Evolutionary conservation across 2,888 invertebrate species (phyloP).

Genomic region (Shargacucullia verbasci): DNA sequence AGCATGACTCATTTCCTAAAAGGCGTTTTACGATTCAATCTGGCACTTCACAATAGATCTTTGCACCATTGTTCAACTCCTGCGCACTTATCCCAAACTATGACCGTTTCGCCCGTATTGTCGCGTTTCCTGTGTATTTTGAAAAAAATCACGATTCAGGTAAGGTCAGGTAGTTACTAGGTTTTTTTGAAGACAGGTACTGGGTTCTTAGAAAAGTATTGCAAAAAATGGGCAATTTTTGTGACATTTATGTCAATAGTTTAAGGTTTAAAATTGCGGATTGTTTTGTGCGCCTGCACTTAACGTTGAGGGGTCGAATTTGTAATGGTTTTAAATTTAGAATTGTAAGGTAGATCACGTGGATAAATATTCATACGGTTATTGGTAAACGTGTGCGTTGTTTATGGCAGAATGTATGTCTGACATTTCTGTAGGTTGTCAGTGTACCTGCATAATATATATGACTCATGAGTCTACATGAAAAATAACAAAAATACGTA

Average conservation of each 20-base stretch:
- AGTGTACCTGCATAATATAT: no score
- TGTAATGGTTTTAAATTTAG: slow-evolving; percentile 5
- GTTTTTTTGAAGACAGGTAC: slow-evolving; percentile 72
- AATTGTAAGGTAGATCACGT: slow-evolving; percentile 1
- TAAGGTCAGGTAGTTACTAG: slow-evolving; percentile 75
- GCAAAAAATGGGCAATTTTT: slow-evolving; percentile 57
- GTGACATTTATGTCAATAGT: slow-evolving; percentile 48
- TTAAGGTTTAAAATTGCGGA: slow-evolving; percentile 56
- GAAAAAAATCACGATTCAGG: slow-evolving; percentile 63
- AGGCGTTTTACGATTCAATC: slow-evolving; percentile 54
- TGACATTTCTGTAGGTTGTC: no score
- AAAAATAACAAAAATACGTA: no score
- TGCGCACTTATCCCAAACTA: slow-evolving; percentile 64
- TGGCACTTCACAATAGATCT: slow-evolving; percentile 49
- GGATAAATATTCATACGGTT: background rate
- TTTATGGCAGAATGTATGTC: background rate
- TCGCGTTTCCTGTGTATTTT: slow-evolving; percentile 79
- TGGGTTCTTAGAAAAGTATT: slow-evolving; percentile 46
- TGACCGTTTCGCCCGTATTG: slow-evolving; percentile 75
- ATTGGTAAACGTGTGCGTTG: background rate
- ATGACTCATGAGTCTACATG: no score
- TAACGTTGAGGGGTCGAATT: slow-evolving; percentile 18
- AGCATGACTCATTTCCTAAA: slow-evolving; percentile 54
- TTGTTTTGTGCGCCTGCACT: slow-evolving; percentile 24
- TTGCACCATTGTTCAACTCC: slow-evolving; percentile 50